These are phyloP conservation scores for Andrena bicolor DNA, from an alignment of 2,888 invertebrate species.

Conservation along the genomic window DNA sequence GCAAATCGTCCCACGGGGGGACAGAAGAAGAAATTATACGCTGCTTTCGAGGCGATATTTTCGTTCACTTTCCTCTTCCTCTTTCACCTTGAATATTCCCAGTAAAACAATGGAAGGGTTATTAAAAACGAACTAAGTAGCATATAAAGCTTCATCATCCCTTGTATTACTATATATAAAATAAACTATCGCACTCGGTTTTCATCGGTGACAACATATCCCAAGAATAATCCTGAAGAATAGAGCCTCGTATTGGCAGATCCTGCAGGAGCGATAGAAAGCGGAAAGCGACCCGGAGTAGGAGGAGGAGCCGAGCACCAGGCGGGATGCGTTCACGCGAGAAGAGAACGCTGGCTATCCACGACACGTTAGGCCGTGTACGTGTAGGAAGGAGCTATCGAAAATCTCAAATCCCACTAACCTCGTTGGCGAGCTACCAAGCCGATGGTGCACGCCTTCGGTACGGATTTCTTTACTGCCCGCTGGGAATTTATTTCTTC, in stretches of 20 bases:
- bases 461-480: conserved; percentile 73
- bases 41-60: conserved; percentile 1
- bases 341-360: conserved; percentile 59
- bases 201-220: background rate
- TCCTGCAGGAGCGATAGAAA: conserved; percentile 17
- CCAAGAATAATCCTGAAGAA: background rate
- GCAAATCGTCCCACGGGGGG: conserved; percentile 19
- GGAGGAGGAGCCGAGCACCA: conserved; percentile 25
- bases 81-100: too few relatives aligned
- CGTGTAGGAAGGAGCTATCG: conserved; percentile 76
- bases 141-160: background rate
- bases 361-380: conserved; percentile 32
- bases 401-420: conserved; percentile 83
- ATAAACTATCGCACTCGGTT: background rate
- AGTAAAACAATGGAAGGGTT: too few relatives aligned
- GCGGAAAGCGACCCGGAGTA: background rate
- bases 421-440: conserved; percentile 80
- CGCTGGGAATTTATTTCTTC: conserved; percentile 77
- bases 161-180: background rate
- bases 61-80: background rate
- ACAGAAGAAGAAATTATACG: background rate
- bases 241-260: background rate
- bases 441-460: conserved; percentile 67
- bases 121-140: too few relatives aligned
- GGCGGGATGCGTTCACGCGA: conserved; percentile 47